Evolutionary conservation across 2,797 vertebrate genomes (phyloP).

Genomic region (Eidolon dupreanum): DNA sequence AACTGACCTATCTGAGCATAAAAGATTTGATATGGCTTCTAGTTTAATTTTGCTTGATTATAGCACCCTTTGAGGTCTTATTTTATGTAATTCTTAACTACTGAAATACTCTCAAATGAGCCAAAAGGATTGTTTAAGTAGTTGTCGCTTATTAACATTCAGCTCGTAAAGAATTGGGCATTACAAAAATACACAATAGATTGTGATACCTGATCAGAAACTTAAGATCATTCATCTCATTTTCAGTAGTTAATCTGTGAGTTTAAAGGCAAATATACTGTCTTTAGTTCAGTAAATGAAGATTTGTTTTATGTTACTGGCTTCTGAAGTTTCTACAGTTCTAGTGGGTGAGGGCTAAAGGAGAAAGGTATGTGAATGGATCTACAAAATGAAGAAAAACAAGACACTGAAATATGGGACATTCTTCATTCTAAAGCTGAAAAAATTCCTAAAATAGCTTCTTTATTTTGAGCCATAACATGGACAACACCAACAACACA

Average conservation of each 20-base stretch:
- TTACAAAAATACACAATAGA: not conserved
- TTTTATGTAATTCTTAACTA: not conserved
- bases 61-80: not conserved
- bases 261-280: not conserved
- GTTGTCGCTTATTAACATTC: not conserved
- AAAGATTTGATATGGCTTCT: not conserved
- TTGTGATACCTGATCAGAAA: not conserved
- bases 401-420: not conserved
- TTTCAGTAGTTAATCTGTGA: not conserved
- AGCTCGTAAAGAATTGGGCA: not conserved
- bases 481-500: constrained; percentile 95
- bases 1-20: not conserved
- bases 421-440: not conserved
- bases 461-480: constrained; percentile 86
- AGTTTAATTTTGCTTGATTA: not conserved
- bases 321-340: not conserved
- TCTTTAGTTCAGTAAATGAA: constrained; percentile 10
- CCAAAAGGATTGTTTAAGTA: not conserved
- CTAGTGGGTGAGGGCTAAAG: not conserved
- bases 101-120: not conserved
- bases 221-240: not conserved
- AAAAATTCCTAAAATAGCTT: not conserved
- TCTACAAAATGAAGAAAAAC: not conserved
- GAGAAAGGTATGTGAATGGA: not conserved
- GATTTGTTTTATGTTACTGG: not conserved